A percentile compares a stretch with the other conserved stretches of the same genome.
phyloP scores from a whole-genome alignment of 2,113 vertebrate species.

The Heterotilapia buettikoferi region DNA sequence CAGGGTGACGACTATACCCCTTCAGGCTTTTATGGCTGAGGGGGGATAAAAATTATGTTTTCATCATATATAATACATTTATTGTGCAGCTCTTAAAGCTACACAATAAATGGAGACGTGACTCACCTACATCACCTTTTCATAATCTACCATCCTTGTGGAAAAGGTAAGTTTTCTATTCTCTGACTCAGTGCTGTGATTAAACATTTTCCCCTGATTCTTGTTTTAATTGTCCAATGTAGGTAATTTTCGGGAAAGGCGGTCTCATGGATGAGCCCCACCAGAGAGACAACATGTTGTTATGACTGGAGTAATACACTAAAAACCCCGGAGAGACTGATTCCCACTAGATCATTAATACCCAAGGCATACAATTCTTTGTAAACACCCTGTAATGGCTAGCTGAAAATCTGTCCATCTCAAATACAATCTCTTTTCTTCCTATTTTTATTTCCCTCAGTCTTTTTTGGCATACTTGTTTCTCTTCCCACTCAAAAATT shows the following conservation, averaged over 20 bases:
- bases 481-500: neutral
- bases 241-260: neutral
- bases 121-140: neutral
- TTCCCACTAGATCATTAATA: neutral
- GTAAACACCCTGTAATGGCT: neutral
- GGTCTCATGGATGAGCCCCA: neutral
- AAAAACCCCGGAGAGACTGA: neutral
- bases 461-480: neutral
- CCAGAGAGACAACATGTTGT: conserved; percentile 31
- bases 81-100: neutral
- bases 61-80: neutral
- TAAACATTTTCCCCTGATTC: neutral
- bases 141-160: neutral
- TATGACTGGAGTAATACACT: neutral
- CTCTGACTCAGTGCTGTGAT: neutral
- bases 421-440: neutral
- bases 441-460: neutral
- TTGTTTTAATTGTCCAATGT: neutral
- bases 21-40: neutral
- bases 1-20: neutral
- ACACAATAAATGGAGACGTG: neutral
- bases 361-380: neutral
- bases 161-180: neutral
- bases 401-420: neutral
- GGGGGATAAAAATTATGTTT: neutral